Conservation (phyloP, 2,888 invertebrate species). For the Desoria tigrina region DNA sequence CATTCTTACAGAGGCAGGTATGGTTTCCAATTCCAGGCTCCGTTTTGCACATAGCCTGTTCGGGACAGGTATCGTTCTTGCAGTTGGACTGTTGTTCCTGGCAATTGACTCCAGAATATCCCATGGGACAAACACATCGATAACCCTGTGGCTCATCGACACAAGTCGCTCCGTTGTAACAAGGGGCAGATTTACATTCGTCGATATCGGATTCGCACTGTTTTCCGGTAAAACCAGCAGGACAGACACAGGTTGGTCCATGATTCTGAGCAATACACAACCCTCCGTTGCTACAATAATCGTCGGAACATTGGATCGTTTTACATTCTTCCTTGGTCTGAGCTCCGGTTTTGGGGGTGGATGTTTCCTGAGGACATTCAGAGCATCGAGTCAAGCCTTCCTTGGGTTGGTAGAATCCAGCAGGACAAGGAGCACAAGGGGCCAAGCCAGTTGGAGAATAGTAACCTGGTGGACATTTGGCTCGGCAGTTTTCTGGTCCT, state of each 20-base stretch:
- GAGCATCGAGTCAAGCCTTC: constrained; percentile 81
- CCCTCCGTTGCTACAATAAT: constrained; percentile 87
- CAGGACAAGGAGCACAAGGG: constrained; percentile 89
- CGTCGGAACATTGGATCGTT: constrained; percentile 81
- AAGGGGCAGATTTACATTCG: constrained; percentile 91
- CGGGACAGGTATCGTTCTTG: constrained; percentile 85
- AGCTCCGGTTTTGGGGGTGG: constrained; percentile 77
- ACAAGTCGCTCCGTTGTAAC: constrained; percentile 89
- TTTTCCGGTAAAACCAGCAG: constrained; percentile 69
- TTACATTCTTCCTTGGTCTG: constrained; percentile 82
- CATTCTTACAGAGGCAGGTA: constrained; percentile 89
- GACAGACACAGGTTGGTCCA: constrained; percentile 86
- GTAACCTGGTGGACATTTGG: constrained; percentile 84
- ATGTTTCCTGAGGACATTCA: constrained; percentile 88
- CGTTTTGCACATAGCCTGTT: constrained; percentile 95
- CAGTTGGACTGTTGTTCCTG: constrained; percentile 91
- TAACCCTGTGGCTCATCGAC: constrained; percentile 90
- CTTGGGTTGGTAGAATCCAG: constrained; percentile 85
- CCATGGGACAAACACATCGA: constrained; percentile 78
- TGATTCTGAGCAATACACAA: constrained; percentile 76
- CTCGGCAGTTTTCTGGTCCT: constrained; percentile 76
- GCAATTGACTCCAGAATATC: constrained; percentile 90
- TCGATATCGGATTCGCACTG: constrained; percentile 93
- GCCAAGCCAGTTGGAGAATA: constrained; percentile 92
- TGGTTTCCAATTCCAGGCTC: constrained; percentile 84